Evolutionary conservation across 2,797 vertebrate species (phyloP).

Genomic region (Siniperca scherzeri): DNA sequence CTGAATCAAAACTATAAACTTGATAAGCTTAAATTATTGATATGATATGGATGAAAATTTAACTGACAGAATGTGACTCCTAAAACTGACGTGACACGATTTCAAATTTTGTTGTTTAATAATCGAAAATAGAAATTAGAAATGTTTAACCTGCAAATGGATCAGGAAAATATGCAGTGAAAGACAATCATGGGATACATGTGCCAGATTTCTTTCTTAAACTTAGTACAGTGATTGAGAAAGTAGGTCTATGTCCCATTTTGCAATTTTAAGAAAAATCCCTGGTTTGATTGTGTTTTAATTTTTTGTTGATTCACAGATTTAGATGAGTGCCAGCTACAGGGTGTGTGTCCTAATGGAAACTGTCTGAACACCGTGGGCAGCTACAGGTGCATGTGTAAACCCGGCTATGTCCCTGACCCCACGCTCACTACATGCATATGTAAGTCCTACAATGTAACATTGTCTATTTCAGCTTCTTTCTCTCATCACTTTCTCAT

Average conservation of each 20-base stretch:
- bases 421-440: slow-evolving; percentile 91
- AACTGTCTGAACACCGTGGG: slow-evolving; percentile 96
- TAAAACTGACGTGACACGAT: too few species aligned
- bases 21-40: too few species aligned
- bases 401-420: slow-evolving; percentile 92
- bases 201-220: neutral
- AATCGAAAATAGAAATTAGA: too few species aligned
- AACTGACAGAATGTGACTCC: too few species aligned
- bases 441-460: slow-evolving; percentile 87
- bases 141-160: neutral
- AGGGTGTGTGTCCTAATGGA: slow-evolving; percentile 94
- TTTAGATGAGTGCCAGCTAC: slow-evolving; percentile 95
- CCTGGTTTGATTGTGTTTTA: slow-evolving; percentile 10
- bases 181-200: neutral
- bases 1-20: too few species aligned
- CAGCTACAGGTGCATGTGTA: slow-evolving; percentile 95
- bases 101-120: neutral
- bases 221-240: neutral
- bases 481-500: slow-evolving; percentile 4
- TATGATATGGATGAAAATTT: too few species aligned
- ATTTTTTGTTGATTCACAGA: slow-evolving; percentile 82
- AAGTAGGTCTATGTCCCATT: neutral
- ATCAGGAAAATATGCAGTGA: neutral
- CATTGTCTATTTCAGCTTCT: neutral
- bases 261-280: neutral